Conservation (phyloP, 2,797 vertebrate species). For the Microctenopoma lineatum region DNA sequence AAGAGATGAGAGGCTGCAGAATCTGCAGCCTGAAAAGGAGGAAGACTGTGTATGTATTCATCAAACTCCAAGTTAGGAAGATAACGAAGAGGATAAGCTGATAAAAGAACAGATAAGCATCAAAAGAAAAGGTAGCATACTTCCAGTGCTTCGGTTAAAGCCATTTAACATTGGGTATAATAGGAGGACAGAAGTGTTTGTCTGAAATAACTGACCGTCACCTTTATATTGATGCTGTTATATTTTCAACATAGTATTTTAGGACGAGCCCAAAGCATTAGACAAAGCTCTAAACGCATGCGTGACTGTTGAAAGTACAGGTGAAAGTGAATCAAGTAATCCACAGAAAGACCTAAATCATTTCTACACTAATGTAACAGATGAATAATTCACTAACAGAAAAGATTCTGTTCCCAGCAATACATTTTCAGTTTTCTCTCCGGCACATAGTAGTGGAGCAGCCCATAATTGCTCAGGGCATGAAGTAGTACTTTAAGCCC, state of each 20-base stretch:
- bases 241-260: background rate
- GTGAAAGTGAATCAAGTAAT: conserved; percentile 58
- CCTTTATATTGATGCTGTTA: background rate
- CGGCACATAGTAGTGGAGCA: conserved; percentile 48
- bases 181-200: background rate
- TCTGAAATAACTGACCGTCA: conserved; percentile 5
- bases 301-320: conserved; percentile 40
- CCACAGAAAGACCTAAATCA: conserved; percentile 61
- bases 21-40: conserved; percentile 23
- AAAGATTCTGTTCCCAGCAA: conserved; percentile 66
- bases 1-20: conserved; percentile 40
- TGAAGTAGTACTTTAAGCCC: conserved; percentile 73
- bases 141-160: background rate
- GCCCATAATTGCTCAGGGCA: conserved; percentile 72
- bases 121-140: background rate
- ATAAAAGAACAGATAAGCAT: background rate
- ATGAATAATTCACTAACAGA: conserved; percentile 81
- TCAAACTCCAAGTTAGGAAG: conserved; percentile 17
- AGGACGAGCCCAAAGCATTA: background rate
- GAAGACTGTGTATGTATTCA: conserved; percentile 27
- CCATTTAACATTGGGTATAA: background rate
- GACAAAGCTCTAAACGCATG: conserved; percentile 17
- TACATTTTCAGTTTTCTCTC: conserved; percentile 63
- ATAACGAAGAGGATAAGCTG: background rate
- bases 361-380: conserved; percentile 60